Percentiles rank a stretch among this genome's conserved stretches.
Conservation (phyloP, 1,140 invertebrate species). For the Drosophila rufa region DNA sequence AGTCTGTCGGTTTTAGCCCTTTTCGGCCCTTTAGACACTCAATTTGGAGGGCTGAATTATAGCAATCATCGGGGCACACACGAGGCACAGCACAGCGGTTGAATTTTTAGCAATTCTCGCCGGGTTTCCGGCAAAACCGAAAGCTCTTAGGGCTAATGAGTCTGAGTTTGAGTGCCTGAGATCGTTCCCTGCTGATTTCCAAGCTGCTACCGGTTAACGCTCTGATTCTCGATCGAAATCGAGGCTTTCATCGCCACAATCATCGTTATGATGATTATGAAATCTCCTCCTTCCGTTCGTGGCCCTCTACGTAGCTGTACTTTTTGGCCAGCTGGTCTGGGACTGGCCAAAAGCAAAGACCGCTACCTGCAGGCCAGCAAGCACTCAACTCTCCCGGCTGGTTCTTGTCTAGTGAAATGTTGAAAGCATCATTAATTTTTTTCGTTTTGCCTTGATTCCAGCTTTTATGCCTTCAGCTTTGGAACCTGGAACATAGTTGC, state of each 20-base stretch:
- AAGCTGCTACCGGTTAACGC: conserved; percentile 45
- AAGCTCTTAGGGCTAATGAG: conserved; percentile 51
- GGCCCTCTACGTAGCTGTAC: conserved; percentile 62
- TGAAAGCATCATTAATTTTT: conserved; percentile 79
- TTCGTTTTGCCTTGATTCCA: conserved; percentile 32
- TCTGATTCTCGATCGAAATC: conserved; percentile 41
- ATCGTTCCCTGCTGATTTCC: conserved; percentile 25
- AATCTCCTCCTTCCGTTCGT: conserved; percentile 42
- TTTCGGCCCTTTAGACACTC: conserved; percentile 18
- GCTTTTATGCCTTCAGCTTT: conserved; percentile 54
- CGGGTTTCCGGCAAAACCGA: conserved; percentile 29
- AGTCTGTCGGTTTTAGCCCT: conserved; percentile 1
- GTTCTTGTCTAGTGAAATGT: conserved; percentile 78
- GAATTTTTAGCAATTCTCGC: conserved; percentile 25
- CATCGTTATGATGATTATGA: conserved; percentile 42
- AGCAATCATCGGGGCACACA: conserved; percentile 25
- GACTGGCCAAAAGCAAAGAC: conserved; percentile 26
- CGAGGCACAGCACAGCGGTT: neutral
- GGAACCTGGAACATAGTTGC: conserved; percentile 49
- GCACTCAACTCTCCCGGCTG: conserved; percentile 35
- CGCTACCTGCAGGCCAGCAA: conserved; percentile 56
- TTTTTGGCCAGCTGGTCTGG: conserved; percentile 39
- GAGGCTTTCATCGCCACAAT: conserved; percentile 44
- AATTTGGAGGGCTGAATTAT: conserved; percentile 34
- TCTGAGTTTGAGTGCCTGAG: neutral